phyloP scores from a whole-genome alignment of 2,888 invertebrate genomes.

The Drosophila pegasa region DNA sequence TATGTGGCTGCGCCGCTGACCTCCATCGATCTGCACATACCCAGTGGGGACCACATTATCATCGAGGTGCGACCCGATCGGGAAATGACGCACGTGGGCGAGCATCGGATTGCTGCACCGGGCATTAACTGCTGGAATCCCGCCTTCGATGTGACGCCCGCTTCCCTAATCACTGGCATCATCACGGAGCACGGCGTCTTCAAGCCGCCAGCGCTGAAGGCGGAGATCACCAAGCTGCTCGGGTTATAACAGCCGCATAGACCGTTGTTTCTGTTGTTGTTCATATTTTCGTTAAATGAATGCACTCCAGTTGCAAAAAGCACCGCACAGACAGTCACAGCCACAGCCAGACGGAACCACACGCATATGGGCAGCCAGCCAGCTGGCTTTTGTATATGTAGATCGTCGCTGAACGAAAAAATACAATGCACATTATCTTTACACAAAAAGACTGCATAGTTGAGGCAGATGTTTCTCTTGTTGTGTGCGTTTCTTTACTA shows the following conservation, averaged over 20 bases:
- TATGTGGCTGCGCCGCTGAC: constrained; percentile 97
- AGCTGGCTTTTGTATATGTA: constrained; percentile 45
- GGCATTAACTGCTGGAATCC: constrained; percentile 99
- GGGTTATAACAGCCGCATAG: constrained; percentile 61
- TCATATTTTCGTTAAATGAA: constrained; percentile 53
- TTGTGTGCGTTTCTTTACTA: not conserved
- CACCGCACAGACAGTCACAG: constrained; percentile 19
- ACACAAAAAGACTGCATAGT: constrained; percentile 21
- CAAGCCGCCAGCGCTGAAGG: constrained; percentile 86
- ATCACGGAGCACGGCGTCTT: constrained; percentile 97
- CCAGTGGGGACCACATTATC: constrained; percentile 93
- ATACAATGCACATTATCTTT: constrained; percentile 52
- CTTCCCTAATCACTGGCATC: constrained; percentile 94
- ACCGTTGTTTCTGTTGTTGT: constrained; percentile 41
- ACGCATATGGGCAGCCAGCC: constrained; percentile 16
- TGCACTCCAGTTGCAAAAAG: constrained; percentile 62
- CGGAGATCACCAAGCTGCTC: constrained; percentile 75
- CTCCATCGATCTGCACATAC: constrained; percentile 93
- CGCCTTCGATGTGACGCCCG: constrained; percentile 99
- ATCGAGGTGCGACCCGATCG: constrained; percentile 96
- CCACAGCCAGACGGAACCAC: constrained; percentile 19
- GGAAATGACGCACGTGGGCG: constrained; percentile 96
- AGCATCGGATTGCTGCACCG: constrained; percentile 93
- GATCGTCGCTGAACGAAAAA: constrained; percentile 44
- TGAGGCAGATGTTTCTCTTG: constrained; percentile 25